Percentiles rank a stretch among this genome's conserved stretches.
Conservation (phyloP, 2,888 invertebrate genomes). For the Quadroppia sp. region DNA sequence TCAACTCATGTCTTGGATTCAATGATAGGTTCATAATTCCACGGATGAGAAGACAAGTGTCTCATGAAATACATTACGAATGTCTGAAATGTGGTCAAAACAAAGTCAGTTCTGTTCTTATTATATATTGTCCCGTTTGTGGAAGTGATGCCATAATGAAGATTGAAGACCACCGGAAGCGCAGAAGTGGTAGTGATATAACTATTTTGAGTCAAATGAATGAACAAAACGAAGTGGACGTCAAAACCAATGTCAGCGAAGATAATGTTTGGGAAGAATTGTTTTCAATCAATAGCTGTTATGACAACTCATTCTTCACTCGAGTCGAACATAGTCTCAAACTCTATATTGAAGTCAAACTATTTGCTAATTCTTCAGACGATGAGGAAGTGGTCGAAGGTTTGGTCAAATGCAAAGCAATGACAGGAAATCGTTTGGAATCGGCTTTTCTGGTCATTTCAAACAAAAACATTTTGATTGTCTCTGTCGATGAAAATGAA, state of each 20-base stretch:
- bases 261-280: conserved; percentile 30
- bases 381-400: conserved; percentile 16
- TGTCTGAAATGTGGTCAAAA: conserved; percentile 13
- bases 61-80: not conserved
- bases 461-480: conserved; percentile 16
- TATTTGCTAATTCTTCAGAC: not conserved
- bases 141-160: conserved; percentile 6
- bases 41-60: not conserved
- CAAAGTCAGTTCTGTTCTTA: not conserved
- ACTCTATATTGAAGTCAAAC: conserved; percentile 17
- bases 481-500: conserved; percentile 9
- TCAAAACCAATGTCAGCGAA: not conserved
- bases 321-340: conserved; percentile 19
- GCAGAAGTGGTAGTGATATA: conserved; percentile 17
- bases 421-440: not conserved
- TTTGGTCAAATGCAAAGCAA: conserved; percentile 12
- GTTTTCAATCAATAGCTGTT: conserved; percentile 19
- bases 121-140: not conserved
- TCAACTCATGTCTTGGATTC: not conserved
- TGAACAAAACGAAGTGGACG: not conserved
- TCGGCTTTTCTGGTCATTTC: conserved; percentile 21
- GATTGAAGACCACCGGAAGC: not conserved
- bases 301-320: conserved; percentile 29
- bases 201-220: conserved; percentile 11
- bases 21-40: conserved; percentile 26